phyloP scores from a whole-genome alignment of 2,888 invertebrate genomes.

The Lamellibrachia satsuma region DNA sequence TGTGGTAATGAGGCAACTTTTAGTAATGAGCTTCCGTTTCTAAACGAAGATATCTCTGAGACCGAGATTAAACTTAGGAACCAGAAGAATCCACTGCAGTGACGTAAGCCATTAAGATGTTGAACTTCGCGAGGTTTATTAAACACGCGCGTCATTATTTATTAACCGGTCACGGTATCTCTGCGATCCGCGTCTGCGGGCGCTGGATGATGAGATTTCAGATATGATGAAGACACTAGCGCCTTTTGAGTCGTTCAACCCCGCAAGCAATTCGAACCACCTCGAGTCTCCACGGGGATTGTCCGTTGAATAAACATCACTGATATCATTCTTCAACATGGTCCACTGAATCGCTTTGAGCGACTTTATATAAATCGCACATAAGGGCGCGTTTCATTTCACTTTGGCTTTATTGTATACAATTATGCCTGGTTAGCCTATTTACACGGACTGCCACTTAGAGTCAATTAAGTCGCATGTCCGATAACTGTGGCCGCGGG shows the following conservation, averaged over 20 bases:
- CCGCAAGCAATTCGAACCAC: not conserved
- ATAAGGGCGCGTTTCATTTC: slow-evolving; percentile 1
- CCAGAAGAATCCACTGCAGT: not conserved
- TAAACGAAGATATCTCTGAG: not conserved
- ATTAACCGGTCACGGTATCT: not conserved
- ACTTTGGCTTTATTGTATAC: not conserved
- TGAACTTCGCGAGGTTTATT: not conserved
- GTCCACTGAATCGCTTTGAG: not conserved
- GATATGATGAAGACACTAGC: not conserved
- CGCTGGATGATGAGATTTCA: not conserved
- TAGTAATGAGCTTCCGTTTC: not conserved
- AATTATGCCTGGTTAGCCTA: not conserved
- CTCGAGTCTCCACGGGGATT: not conserved
- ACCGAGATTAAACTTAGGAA: not conserved
- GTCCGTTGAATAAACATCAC: not conserved
- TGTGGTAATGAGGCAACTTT: not conserved
- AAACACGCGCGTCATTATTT: not conserved
- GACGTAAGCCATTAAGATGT: not conserved
- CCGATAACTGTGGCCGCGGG: not conserved
- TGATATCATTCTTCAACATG: not conserved
- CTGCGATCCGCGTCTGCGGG: not conserved
- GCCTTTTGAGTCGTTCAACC: not conserved
- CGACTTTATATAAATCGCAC: not conserved
- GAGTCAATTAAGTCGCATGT: not conserved
- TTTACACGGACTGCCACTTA: not conserved